A percentile compares a stretch with the other conserved stretches of the same genome.
Evolutionary conservation across 2,888 invertebrate genomes (phyloP).

Genomic region (Pseudococcus jackbeardsleyi): DNA sequence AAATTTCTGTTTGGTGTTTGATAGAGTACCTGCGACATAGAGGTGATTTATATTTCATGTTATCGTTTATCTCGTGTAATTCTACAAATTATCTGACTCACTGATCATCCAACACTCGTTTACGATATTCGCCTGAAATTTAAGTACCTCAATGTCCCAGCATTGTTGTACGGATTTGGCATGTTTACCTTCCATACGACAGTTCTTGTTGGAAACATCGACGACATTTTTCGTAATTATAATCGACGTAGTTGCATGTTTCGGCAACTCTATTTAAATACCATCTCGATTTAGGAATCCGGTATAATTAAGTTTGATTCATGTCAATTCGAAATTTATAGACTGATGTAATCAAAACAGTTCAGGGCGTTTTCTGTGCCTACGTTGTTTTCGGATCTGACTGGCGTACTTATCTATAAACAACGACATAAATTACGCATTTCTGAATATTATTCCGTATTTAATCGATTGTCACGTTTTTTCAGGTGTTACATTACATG

Average conservation of each 20-base stretch:
- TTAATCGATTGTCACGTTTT: not conserved
- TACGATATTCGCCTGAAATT: not conserved
- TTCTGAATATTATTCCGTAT: not conserved
- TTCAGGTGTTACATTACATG: conserved; percentile 32
- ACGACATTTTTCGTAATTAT: not conserved
- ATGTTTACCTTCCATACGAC: not conserved
- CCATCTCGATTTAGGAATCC: not conserved
- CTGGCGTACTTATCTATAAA: not conserved
- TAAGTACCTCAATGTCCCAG: not conserved
- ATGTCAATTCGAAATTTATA: not conserved
- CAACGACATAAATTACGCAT: not conserved
- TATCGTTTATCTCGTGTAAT: conserved; percentile 9
- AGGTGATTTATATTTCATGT: conserved; percentile 33
- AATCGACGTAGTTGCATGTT: not conserved
- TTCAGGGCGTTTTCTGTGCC: not conserved
- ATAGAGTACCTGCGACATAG: not conserved
- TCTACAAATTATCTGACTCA: not conserved
- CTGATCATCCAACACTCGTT: not conserved
- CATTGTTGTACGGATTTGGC: not conserved
- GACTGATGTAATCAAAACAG: not conserved
- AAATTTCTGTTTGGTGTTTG: conserved; percentile 40
- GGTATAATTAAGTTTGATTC: too few species aligned
- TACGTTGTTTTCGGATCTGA: conserved; percentile 12
- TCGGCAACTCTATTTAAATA: not conserved
- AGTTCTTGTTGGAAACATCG: not conserved